Evolutionary conservation across 2,888 invertebrate species (phyloP), one percentile per base, ranked within the genome.

Genomic region (Drosophila colorata): DNA sequence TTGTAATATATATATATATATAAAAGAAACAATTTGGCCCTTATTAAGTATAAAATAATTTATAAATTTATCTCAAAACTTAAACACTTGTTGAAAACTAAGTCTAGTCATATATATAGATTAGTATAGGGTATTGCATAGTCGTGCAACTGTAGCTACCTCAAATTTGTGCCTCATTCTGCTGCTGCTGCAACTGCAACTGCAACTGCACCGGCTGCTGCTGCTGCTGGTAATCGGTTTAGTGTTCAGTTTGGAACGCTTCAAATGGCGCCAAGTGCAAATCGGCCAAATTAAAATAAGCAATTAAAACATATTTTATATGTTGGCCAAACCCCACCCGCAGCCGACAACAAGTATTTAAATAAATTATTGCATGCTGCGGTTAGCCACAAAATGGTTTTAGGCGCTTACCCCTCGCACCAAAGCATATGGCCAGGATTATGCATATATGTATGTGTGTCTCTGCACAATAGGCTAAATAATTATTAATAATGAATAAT

Each of bases 301-400:
- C 83, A 87, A 83, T 88, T 83, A 83, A 88, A 87, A 87, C 89
- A 88, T 83, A 83, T 88, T 83, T 75, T 64, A 69, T 68, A 73
- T 38, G 31, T 11, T 14, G 18, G 33, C 18, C 53, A 18, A 14
- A 38, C 40, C 53, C 23, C 60, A 58, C 60, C 49, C 65, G 52
- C 41, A 31, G 28, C 44, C 60, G 52, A 33, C 20, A 28, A 41
- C 18, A 33, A 53, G 64, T 71, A 74, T 84, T 80, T 80, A 72
- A 87, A 83, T 83, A 83, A 83, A 87, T 83, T 83, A 83, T 88
- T 74, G 78, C 74, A 57, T 70, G 78, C 69, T 72, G 74, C 52
- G 83, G 87, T 83, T 87, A 88, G 87, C 83, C 83, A 35, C 87
- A 83, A 78, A 88, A 88, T 88, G 88, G 87, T 83, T 88, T 82